Evolutionary conservation across 2,888 invertebrate species (phyloP), one percentile per base, ranked within the genome.

Genomic region (Ennomos erosarius): DNA sequence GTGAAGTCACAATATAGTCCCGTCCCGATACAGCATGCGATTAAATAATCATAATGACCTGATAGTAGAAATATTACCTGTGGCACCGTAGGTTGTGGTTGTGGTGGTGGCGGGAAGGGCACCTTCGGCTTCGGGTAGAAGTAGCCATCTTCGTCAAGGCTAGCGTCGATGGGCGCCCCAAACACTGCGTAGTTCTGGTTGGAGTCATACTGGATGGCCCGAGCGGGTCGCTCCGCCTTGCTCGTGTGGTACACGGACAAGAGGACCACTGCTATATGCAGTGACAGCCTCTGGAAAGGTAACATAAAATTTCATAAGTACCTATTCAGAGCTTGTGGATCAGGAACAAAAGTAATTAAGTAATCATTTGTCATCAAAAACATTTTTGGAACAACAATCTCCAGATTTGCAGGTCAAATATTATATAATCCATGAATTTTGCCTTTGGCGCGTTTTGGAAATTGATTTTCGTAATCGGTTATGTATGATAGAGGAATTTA

Each of bases 51-150:
- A 26, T 26, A 26, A 26, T 26, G 26, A 26, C 6, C 4, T 26
- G 4, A 26, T 26, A 26, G 26, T 26, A 26, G 6, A 26, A 6
- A 6, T 26, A 26, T 26, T 37, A 59, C 68, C 34, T 70, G 67
- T 3, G 71, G 69, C 39, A 67, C 60, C 8, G 75, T 63, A 0
- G 75, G 70, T 57, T 43, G 60, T n/a, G 70, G 70, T 3, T 75
- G 75, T 6, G 79, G 78, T 2, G 85, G 88, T 6, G 87, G 86
- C 9, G 90, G 90, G 74, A 90, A 90, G 0, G 88, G 91, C 10
- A 86, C 76, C 67, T 82, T 84, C 16, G 89, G 89, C 59, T 90
- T 87, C 10, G 90, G 89, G 73, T 91, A 92, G 76, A 90, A 90
- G 73, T 92, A 92, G 4, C 92, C 92, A 73, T 92, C 92, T 64